Evolutionary conservation across 2,888 invertebrate genomes (phyloP).

Genomic region (Drosophila robusta): DNA sequence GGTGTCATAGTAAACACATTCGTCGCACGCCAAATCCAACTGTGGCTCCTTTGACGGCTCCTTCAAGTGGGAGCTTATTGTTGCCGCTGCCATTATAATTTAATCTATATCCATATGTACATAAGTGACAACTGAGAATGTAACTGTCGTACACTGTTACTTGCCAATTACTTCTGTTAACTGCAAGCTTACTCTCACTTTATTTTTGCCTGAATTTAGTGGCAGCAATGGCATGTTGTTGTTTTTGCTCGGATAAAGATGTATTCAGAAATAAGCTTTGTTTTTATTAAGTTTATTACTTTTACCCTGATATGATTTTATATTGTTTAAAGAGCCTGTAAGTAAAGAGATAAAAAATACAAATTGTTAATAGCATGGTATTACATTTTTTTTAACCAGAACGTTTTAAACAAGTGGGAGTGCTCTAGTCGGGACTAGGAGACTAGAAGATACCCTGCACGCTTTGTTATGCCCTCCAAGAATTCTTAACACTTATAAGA

Average conservation of each 20-base stretch:
- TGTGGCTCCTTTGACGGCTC: conserved; percentile 32
- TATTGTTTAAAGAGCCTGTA: too few species aligned
- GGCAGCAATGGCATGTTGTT: not conserved
- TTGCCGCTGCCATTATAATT: conserved; percentile 71
- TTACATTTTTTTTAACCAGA: too few species aligned
- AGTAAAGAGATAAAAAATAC: too few species aligned
- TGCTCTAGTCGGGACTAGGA: too few species aligned
- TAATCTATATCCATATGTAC: not conserved
- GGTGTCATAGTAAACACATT: conserved; percentile 64
- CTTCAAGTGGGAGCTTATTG: conserved; percentile 68
- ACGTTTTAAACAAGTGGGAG: too few species aligned
- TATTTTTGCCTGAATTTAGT: not conserved
- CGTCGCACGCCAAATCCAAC: conserved; percentile 57
- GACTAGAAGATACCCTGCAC: too few species aligned
- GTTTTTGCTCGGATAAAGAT: not conserved
- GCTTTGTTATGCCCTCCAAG: too few species aligned
- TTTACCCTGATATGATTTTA: not conserved
- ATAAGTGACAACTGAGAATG: conserved; percentile 5
- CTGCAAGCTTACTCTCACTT: not conserved
- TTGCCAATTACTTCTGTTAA: conserved; percentile 9
- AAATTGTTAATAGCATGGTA: too few species aligned
- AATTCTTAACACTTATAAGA: too few species aligned
- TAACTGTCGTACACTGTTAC: conserved; percentile 11
- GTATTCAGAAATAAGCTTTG: too few species aligned
- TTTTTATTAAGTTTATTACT: not conserved